Evolutionary conservation across 2,113 vertebrate genomes (phyloP), one percentile per base, ranked within the genome.

Genomic region (Calcarius ornatus): DNA sequence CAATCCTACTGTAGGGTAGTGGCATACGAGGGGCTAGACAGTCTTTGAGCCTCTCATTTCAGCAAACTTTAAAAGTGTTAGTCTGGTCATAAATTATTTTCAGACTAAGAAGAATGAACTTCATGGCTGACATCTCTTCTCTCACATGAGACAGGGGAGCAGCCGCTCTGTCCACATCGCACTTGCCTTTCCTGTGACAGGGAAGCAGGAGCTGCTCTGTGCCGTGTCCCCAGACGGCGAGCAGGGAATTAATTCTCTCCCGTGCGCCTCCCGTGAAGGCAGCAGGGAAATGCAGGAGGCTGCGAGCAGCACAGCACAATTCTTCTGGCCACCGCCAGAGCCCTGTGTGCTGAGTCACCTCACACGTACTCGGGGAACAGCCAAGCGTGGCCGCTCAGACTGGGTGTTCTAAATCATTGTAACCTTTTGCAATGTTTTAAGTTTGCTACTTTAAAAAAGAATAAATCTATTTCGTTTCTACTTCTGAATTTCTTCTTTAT

Each of bases 351-450:
- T 76, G 92, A 95, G 80, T 96, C 95, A 96, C 94, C 95, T 96
- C 95, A 71, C 97, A 97, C 89, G 80, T 96, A 93, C 48, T 78
- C 73, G 0, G 90, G 78, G 93, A 93, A 96, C 97, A 97, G 86
- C 84, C 96, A 95, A 97, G 96, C 92, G 73, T 97, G 94, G 89
- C 96, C 5, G 5, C 77, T 87, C 80, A 84, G 82, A 86, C 87
- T 87, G 59, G 92, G 79, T 94, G 89, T 66, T 92, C 94, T 97
- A 97, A 97, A 97, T 97, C 97, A 96, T 97, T 93, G 92, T 96
- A 97, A 97, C 96, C 95, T 97, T 97, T 96, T 0, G 8, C 89
- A 71, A 85, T 94, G 85, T 94, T 97, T 97, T 96, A 96, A 95
- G 93, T 94, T 97, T 92, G 89, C 82, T 95, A 95, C 66, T 85